Evolutionary conservation across 2,888 invertebrate genomes (phyloP).

Genomic region (Platynereis dumerilii): DNA sequence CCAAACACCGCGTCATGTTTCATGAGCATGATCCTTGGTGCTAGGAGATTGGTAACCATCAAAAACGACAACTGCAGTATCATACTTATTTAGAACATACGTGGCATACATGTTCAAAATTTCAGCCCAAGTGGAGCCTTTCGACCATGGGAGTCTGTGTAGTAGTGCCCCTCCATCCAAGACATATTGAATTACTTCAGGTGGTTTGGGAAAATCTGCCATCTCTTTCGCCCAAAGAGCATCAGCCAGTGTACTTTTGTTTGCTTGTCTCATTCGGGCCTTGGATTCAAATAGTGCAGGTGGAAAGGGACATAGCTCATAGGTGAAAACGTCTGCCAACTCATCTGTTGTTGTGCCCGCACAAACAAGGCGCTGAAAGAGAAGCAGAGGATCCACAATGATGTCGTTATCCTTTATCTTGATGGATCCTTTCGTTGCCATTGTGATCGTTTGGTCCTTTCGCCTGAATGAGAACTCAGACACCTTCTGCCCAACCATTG

Average conservation of each 20-base stretch:
- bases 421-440: constrained; percentile 16
- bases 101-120: constrained; percentile 15
- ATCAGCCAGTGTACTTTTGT: constrained; percentile 7
- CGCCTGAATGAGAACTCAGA: constrained; percentile 30
- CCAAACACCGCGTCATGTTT: constrained; percentile 2
- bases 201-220: neutral
- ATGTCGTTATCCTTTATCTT: constrained; percentile 30
- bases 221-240: neutral
- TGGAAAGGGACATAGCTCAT: constrained; percentile 29
- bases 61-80: constrained; percentile 37
- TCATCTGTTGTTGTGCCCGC: constrained; percentile 23
- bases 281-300: constrained; percentile 17
- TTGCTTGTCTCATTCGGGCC: neutral
- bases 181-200: constrained; percentile 10
- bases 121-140: constrained; percentile 30
- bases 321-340: neutral
- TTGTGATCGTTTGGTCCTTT: constrained; percentile 32
- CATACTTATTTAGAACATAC: constrained; percentile 24
- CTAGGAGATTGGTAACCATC: constrained; percentile 40
- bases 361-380: constrained; percentile 39
- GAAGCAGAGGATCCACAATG: constrained; percentile 38
- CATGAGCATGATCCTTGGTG: constrained; percentile 41
- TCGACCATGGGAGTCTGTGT: constrained; percentile 38
- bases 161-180: constrained; percentile 41
- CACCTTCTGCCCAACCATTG: constrained; percentile 32